Evolutionary conservation across 2,888 invertebrate species (phyloP), one percentile per base, ranked within the genome.

Genomic region (Troglohyphantes excavatus): DNA sequence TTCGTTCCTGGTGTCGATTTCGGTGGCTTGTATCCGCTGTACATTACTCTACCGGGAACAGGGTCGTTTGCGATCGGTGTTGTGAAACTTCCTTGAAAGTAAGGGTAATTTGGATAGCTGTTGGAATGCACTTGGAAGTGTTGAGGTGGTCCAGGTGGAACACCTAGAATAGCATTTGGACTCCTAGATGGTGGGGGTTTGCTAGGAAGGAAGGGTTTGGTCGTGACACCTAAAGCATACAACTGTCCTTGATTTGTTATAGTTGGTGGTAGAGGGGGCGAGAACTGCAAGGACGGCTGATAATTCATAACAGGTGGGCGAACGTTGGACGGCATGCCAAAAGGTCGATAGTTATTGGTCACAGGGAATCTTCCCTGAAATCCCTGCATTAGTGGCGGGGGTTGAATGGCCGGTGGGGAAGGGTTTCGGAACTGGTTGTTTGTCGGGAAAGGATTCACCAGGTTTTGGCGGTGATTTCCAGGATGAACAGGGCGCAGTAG

Each of bases 11-110:
- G 21, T 6, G 82, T 89, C 6, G 90, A 26, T 68, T 90, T 84
- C 23, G 90, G 90, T 2, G 90, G 90, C 27, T 90, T 90, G n/a
- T 90, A 90, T 21, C 90, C 90, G 21, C 90, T 90, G 17, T 81
- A 83, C 90, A 90, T 90, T 7, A 90, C 11, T 43, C 84, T 79
- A 11, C 90, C 90, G 21, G 75, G 65, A 23, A 82, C 61, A 21
- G 68, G 75, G 17, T 82, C 88, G 26, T 82, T 29, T 11, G 88
- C 39, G 59, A 89, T 43, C 39, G 88, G 82, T n/a, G 88, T 89
- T 23, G 88, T 82, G 9, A 76, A 82, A n/a, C 82, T 78, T n/a
- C 83, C 72, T 72, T 90, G 89, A 33, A 84, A 90, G 19, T 90
- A 90, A 0, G 83, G 89, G 46, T 78, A 90, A 65, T 90, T 90